Percentiles rank a stretch among this genome's conserved stretches.
Evolutionary conservation across 2,888 invertebrate genomes (phyloP).

Genomic region (Oasisia sp.): DNA sequence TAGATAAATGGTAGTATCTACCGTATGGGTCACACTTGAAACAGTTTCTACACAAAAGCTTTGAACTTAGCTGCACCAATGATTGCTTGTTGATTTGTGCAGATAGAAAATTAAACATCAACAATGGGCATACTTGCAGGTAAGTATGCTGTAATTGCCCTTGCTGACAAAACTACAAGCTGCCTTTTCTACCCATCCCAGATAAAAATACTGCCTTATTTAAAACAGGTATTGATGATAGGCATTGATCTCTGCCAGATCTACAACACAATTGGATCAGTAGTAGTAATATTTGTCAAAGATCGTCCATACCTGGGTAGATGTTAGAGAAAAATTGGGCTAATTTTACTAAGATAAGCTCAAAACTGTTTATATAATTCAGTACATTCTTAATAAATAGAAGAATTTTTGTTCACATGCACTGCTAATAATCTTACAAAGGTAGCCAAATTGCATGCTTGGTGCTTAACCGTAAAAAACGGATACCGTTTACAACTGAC

Average conservation of each 20-base stretch:
- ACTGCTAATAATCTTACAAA: background rate
- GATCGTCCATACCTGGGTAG: background rate
- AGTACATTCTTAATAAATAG: background rate
- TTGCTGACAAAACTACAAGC: background rate
- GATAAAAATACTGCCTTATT: background rate
- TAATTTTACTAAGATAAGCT: background rate
- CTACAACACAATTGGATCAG: background rate
- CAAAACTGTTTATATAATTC: background rate
- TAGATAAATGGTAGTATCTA: constrained; percentile 13
- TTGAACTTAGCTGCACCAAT: constrained; percentile 3
- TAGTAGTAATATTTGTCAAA: background rate
- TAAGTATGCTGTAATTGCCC: background rate
- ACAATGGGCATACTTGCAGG: background rate
- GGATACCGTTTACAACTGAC: background rate
- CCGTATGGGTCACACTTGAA: background rate
- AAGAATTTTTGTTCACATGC: background rate
- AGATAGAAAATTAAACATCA: background rate
- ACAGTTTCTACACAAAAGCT: constrained; percentile 5
- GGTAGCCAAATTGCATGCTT: background rate
- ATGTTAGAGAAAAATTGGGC: background rate
- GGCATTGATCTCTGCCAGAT: background rate
- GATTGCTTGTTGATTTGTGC: background rate
- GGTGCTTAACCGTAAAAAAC: background rate
- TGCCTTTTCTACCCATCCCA: constrained; percentile 1
- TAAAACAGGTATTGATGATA: background rate